Conservation (phyloP, 30 jellyfish, hydroid and myxozoan genomes). For the Catostylus mosaicus region DNA sequence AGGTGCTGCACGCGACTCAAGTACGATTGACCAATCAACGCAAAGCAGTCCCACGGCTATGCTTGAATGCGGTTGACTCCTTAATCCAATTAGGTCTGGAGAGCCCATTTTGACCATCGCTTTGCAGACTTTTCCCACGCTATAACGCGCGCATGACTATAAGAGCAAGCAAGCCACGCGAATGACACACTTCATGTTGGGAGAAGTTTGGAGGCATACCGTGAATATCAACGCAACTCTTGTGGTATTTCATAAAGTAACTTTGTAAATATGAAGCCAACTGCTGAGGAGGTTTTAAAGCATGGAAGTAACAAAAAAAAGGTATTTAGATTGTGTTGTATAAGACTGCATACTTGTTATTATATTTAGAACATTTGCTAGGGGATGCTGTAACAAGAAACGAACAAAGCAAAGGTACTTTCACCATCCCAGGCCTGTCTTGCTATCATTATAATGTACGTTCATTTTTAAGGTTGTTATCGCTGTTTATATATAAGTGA, state of each 20-base stretch:
- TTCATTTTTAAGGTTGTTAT: neutral
- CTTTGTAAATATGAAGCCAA: conserved; percentile 48
- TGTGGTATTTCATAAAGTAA: neutral
- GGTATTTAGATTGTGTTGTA: conserved; percentile 23
- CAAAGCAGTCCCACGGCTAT: conserved; percentile 94
- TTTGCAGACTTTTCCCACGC: conserved; percentile 86
- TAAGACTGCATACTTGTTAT: too few species aligned
- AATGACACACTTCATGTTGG: conserved; percentile 82
- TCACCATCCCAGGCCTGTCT: too few species aligned
- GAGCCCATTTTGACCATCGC: conserved; percentile 68
- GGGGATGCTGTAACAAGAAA: too few species aligned
- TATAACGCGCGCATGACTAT: conserved; percentile 81
- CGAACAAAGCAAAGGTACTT: too few species aligned
- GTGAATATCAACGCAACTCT: neutral
- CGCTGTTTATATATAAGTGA: too few species aligned
- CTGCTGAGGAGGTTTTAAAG: conserved; percentile 12
- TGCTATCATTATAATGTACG: too few species aligned
- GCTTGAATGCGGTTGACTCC: conserved; percentile 85
- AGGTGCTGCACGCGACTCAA: conserved; percentile 93
- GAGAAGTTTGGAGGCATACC: conserved; percentile 30
- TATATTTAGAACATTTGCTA: too few species aligned
- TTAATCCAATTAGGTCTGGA: conserved; percentile 75
- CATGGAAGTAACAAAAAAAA: conserved; percentile 37
- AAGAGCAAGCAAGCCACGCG: conserved; percentile 81
- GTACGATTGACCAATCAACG: conserved; percentile 75